Percentiles rank a stretch among this genome's conserved stretches.
These are phyloP conservation scores for Neogobius melanostomus DNA, from an alignment of 2,113 vertebrate species.

Conservation along the genomic window DNA sequence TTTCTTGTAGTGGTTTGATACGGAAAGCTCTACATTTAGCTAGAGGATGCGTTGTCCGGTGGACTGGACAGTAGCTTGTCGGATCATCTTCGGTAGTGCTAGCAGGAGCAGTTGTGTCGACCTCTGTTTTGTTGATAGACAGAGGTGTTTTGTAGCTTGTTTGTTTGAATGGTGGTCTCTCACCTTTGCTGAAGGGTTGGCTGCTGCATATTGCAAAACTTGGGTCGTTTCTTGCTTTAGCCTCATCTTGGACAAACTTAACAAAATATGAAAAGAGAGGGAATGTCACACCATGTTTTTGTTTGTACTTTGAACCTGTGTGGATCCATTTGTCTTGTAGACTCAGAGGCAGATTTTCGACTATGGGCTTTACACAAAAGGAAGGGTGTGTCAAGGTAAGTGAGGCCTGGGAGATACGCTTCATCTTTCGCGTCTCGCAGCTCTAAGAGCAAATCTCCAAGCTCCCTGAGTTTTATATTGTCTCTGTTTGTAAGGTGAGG, in stretches of 20 bases:
- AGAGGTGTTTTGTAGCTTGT: not conserved
- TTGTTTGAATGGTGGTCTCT: not conserved
- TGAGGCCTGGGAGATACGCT: conserved; percentile 20
- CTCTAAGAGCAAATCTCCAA: too few relatives aligned
- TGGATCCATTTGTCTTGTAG: conserved; percentile 14
- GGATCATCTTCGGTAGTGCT: not conserved
- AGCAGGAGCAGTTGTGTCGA: not conserved
- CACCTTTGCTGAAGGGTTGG: not conserved
- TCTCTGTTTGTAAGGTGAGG: too few relatives aligned
- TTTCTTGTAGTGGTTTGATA: conserved; percentile 20
- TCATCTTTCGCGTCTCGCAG: too few relatives aligned
- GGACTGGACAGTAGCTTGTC: conserved; percentile 16
- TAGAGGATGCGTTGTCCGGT: conserved; percentile 27
- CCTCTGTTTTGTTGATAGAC: conserved; percentile 29
- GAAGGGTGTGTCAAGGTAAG: conserved; percentile 17
- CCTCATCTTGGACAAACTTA: not conserved
- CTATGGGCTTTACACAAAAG: conserved; percentile 8
- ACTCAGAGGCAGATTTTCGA: not conserved
- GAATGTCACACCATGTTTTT: not conserved
- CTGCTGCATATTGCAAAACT: not conserved
- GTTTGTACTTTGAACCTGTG: conserved; percentile 7
- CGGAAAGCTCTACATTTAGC: conserved; percentile 28
- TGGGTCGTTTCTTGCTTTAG: conserved; percentile 28
- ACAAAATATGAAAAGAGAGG: conserved; percentile 12
- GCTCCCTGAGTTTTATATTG: too few relatives aligned